Evolutionary conservation across 53 echinoderm and acorn worm species (phyloP).

Genomic region (Astropecten irregularis): DNA sequence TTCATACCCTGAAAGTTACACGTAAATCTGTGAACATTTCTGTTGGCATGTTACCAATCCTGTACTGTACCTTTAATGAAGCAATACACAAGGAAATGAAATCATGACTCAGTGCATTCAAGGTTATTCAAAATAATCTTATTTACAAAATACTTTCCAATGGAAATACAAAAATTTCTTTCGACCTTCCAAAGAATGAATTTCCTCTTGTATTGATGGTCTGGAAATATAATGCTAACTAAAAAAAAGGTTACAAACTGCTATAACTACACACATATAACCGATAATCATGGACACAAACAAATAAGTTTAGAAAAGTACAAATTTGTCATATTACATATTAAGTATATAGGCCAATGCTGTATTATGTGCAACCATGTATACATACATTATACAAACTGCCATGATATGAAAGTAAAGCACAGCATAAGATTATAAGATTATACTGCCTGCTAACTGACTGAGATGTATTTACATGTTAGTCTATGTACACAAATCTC

Average conservation of each 20-base stretch:
- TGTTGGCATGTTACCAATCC: no score
- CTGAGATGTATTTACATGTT: slow-evolving; percentile 2
- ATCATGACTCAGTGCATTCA: slow-evolving; percentile 7
- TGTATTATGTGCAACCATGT: slow-evolving; percentile 53
- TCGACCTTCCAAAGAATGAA: slow-evolving; percentile 14
- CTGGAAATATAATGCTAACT: slow-evolving; percentile 26
- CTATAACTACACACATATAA: slow-evolving; percentile 9
- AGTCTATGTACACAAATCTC: not conserved
- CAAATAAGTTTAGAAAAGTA: slow-evolving; percentile 48
- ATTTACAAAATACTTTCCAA: slow-evolving; percentile 63
- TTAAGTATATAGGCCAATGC: slow-evolving; percentile 44
- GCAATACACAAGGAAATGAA: not conserved
- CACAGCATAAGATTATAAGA: not conserved
- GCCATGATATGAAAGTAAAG: not conserved
- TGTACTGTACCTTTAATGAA: no score
- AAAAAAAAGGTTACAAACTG: not conserved
- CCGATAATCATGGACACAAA: slow-evolving; percentile 11
- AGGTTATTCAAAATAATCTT: slow-evolving; percentile 67
- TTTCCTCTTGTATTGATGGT: slow-evolving; percentile 40
- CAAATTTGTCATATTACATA: slow-evolving; percentile 36
- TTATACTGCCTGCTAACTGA: not conserved
- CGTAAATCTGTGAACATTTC: no score
- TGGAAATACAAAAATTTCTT: slow-evolving; percentile 45
- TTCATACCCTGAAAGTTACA: no score
- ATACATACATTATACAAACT: slow-evolving; percentile 36